Percentiles rank a stretch among this genome's conserved stretches.
phyloP scores from a whole-genome alignment of 2,888 invertebrate genomes.

The Acleris holmiana region DNA sequence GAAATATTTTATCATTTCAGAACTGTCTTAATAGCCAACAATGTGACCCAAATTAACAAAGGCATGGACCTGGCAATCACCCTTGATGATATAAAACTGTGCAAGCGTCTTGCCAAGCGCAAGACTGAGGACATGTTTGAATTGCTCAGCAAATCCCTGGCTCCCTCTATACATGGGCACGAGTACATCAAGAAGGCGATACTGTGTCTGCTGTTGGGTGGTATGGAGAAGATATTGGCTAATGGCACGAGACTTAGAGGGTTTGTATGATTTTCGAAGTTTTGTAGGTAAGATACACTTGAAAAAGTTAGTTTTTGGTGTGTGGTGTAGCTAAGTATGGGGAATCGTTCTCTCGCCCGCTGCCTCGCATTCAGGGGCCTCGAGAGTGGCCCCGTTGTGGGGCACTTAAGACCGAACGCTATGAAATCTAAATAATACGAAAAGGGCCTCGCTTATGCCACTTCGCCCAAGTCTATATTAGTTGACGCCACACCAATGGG shows the following conservation, averaged over 20 bases:
- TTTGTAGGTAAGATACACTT: too few species aligned
- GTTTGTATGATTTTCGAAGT: slow-evolving; percentile 56
- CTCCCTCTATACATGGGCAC: slow-evolving; percentile 99
- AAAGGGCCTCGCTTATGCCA: too few species aligned
- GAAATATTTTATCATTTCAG: slow-evolving; percentile 77
- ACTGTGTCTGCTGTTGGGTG: slow-evolving; percentile 96
- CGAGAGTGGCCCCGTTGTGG: too few species aligned
- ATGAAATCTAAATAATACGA: too few species aligned
- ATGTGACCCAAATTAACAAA: slow-evolving; percentile 94
- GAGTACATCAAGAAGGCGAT: slow-evolving; percentile 98
- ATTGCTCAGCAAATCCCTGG: slow-evolving; percentile 94
- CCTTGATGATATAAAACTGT: slow-evolving; percentile 94
- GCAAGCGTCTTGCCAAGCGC: slow-evolving; percentile 91
- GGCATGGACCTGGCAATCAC: slow-evolving; percentile 91
- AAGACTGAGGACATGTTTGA: slow-evolving; percentile 93
- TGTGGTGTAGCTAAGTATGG: too few species aligned
- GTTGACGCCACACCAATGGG: too few species aligned
- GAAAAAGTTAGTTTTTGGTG: too few species aligned
- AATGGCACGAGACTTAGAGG: slow-evolving; percentile 97
- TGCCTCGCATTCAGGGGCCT: too few species aligned
- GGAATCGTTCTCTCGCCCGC: too few species aligned
- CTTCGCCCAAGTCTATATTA: too few species aligned
- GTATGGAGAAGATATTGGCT: slow-evolving; percentile 95
- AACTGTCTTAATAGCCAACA: slow-evolving; percentile 96
- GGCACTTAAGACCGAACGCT: too few species aligned